phyloP scores from a whole-genome alignment of 35 echinoderm and acorn worm genomes.

The Heliocidaris tuberculata region DNA sequence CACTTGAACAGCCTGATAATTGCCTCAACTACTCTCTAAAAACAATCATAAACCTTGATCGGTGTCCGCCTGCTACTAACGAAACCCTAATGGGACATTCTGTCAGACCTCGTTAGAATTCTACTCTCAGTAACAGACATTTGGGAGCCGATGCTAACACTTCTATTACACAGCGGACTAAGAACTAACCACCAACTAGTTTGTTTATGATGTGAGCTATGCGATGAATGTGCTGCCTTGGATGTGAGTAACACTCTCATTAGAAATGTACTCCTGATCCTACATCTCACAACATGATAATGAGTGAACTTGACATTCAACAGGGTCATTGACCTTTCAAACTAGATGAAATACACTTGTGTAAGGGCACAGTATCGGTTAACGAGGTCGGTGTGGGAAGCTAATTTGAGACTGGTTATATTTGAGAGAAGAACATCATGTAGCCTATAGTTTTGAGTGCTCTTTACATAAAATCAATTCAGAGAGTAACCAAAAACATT shows the following conservation, averaged over 20 bases:
- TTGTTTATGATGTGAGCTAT: neutral
- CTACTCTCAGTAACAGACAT: constrained; percentile 3
- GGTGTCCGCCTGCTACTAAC: neutral
- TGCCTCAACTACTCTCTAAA: neutral
- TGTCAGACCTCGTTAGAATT: constrained; percentile 30
- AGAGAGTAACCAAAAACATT: too few species aligned
- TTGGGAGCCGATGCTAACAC: neutral
- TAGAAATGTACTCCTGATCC: neutral
- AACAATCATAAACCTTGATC: neutral
- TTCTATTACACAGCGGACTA: neutral
- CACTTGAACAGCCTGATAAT: neutral
- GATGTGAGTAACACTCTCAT: neutral
- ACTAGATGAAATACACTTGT: neutral
- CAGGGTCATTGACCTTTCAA: neutral
- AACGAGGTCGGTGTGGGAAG: too few species aligned
- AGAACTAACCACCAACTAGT: neutral
- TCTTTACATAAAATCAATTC: too few species aligned
- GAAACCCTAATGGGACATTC: constrained; percentile 6
- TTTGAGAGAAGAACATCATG: too few species aligned
- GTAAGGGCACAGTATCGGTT: too few species aligned
- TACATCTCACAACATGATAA: neutral
- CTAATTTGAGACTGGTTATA: too few species aligned
- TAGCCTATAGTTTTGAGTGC: too few species aligned
- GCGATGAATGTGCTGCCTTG: neutral
- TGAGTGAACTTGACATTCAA: neutral